phyloP scores from a whole-genome alignment of 2,888 invertebrate genomes.

The Syritta pipiens region DNA sequence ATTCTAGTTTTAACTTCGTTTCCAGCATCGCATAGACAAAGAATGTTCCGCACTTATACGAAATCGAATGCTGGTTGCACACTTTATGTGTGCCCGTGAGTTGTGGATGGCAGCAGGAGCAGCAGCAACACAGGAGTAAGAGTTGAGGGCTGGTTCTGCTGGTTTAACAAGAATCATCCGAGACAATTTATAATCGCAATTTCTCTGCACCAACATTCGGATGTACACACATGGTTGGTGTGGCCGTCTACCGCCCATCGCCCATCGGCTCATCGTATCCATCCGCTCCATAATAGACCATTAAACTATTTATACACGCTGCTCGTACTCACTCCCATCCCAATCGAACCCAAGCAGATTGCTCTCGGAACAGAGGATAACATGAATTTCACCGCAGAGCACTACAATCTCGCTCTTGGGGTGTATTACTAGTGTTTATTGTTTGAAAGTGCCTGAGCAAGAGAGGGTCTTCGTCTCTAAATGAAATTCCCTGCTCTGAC shows the following conservation, averaged over 20 bases:
- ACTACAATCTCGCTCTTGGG: constrained; percentile 62
- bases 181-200: constrained; percentile 69
- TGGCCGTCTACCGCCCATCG: no score
- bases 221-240: not conserved
- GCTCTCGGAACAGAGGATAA: constrained; percentile 44
- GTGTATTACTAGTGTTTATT: constrained; percentile 69
- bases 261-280: constrained; percentile 26
- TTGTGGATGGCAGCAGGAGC: constrained; percentile 32
- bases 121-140: not conserved
- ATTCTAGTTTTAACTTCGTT: constrained; percentile 59
- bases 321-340: constrained; percentile 17
- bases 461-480: not conserved
- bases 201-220: constrained; percentile 53
- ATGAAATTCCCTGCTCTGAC: constrained; percentile 47
- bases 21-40: constrained; percentile 57
- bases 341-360: constrained; percentile 39
- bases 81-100: not conserved
- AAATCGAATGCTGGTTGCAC: constrained; percentile 8
- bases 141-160: constrained; percentile 61
- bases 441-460: constrained; percentile 25
- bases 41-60: constrained; percentile 42
- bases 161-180: constrained; percentile 69
- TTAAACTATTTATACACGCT: constrained; percentile 64
- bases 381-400: constrained; percentile 58
- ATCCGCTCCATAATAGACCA: constrained; percentile 66